These are phyloP conservation scores for Porites evermanni DNA, from an alignment of 92 coral and sea anemone species.

Conservation along the genomic window DNA sequence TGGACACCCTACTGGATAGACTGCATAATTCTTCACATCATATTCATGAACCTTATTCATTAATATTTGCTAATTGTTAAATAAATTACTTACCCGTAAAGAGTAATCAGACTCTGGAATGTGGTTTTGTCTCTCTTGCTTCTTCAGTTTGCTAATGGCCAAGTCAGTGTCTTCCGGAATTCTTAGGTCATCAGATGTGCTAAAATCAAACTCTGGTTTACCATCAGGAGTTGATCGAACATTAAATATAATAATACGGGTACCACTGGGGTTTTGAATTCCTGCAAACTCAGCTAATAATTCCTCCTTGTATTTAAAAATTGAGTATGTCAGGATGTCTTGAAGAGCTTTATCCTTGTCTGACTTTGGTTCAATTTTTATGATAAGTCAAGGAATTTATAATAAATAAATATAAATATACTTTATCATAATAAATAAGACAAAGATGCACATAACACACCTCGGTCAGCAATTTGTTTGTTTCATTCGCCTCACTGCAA, in stretches of 20 bases:
- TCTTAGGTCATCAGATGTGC: conserved; percentile 70
- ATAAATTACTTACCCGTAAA: conserved; percentile 70
- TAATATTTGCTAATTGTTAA: no score
- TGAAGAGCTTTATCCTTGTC: conserved; percentile 83
- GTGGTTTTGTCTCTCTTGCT: conserved; percentile 91
- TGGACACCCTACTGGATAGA: no score
- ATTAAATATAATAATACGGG: conserved; percentile 82
- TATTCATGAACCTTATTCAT: no score
- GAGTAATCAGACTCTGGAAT: conserved; percentile 98
- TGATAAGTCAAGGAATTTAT: conserved; percentile 49
- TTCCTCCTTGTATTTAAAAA: conserved; percentile 73
- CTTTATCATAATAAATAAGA: not conserved
- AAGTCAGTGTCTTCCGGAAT: conserved; percentile 90
- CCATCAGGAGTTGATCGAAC: conserved; percentile 87
- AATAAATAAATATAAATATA: no score
- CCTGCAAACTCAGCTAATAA: conserved; percentile 74
- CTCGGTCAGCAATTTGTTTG: not conserved
- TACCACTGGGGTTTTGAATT: conserved; percentile 76
- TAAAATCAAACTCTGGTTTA: conserved; percentile 91
- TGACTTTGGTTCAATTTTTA: conserved; percentile 71
- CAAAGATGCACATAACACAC: not conserved
- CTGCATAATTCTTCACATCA: no score
- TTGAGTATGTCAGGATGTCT: conserved; percentile 78
- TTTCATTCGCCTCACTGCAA: not conserved
- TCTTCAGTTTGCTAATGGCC: conserved; percentile 71